phyloP scores from a whole-genome alignment of 2,888 invertebrate species.

The Drosophila lutescens region DNA sequence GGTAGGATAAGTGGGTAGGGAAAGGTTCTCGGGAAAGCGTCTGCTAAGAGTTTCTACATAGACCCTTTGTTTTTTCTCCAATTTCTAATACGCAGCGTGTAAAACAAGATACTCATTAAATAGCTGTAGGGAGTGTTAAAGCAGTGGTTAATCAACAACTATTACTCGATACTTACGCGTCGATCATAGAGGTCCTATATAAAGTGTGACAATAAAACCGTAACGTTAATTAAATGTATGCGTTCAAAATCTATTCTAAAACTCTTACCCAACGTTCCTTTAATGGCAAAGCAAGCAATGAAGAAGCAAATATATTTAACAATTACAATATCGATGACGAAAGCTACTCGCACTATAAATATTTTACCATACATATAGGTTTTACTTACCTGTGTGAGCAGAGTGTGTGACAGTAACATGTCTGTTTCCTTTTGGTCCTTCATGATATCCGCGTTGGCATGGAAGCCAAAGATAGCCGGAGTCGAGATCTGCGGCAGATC shows the following conservation, averaged over 20 bases:
- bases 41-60: constrained; percentile 77
- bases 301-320: constrained; percentile 3
- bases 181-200: constrained; percentile 85
- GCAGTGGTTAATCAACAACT: not conserved
- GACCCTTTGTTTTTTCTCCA: constrained; percentile 72
- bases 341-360: not conserved
- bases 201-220: constrained; percentile 28
- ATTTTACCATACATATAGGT: not conserved
- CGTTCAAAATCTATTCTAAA: not conserved
- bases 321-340: not conserved
- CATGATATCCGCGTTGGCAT: constrained; percentile 96
- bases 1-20: constrained; percentile 81
- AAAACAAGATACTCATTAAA: constrained; percentile 10
- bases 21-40: constrained; percentile 82
- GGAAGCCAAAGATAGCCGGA: constrained; percentile 96
- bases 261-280: constrained; percentile 81
- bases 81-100: constrained; percentile 61
- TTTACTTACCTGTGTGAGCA: constrained; percentile 90
- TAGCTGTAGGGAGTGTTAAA: constrained; percentile 2
- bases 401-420: constrained; percentile 89
- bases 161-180: constrained; percentile 75
- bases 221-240: not conserved
- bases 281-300: constrained; percentile 33
- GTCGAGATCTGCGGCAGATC: constrained; percentile 90
- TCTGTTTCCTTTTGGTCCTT: constrained; percentile 95